phyloP scores from a whole-genome alignment of 2,888 invertebrate species.

The Oeneis ivallda region DNA sequence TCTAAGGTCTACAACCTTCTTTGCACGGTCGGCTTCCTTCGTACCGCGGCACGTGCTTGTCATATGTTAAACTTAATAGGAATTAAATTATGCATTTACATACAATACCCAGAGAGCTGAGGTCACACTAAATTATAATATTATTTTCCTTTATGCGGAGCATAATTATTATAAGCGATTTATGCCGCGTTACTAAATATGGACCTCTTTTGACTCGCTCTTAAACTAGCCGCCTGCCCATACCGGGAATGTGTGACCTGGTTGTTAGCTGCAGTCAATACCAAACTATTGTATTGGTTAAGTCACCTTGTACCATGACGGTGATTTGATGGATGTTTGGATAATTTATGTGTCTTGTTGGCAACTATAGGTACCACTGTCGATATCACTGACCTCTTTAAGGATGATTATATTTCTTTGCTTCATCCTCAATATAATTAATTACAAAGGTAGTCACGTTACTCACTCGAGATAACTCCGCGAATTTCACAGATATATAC shows the following conservation, averaged over 20 bases:
- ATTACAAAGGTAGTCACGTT: too few relatives aligned
- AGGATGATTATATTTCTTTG: too few relatives aligned
- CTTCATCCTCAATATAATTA: too few relatives aligned
- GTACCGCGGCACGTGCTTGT: neutral
- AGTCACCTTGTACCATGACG: neutral
- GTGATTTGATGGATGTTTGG: neutral
- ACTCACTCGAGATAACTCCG: too few relatives aligned
- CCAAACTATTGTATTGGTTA: neutral
- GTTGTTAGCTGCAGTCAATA: neutral
- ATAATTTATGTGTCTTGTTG: neutral
- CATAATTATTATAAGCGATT: neutral
- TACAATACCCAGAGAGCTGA: neutral
- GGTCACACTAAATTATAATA: conserved; percentile 3
- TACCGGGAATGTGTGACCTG: neutral
- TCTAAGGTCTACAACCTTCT: neutral
- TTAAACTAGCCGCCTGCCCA: conserved; percentile 3
- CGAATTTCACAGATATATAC: too few relatives aligned
- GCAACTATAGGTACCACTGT: too few relatives aligned
- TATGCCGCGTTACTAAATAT: conserved; percentile 9
- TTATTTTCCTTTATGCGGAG: conserved; percentile 8
- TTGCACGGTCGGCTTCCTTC: neutral
- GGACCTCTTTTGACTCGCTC: neutral
- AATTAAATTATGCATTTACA: conserved; percentile 8
- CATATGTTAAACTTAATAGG: neutral
- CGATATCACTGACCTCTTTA: too few relatives aligned